These are phyloP conservation scores for Gymnocephalus cernua DNA, from an alignment of 2,113 vertebrate genomes.

Conservation along the genomic window DNA sequence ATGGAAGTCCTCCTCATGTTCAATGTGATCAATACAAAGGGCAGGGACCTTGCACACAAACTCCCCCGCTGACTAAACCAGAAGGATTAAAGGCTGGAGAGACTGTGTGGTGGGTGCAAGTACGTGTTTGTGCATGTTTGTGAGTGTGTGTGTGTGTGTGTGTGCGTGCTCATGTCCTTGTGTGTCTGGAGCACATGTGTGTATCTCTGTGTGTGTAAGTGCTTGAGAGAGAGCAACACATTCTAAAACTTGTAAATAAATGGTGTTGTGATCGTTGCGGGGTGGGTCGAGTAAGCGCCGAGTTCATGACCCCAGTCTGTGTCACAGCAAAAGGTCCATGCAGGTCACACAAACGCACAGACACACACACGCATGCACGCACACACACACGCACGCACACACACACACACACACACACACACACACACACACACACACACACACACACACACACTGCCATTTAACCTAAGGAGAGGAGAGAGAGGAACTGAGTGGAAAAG, in stretches of 20 bases:
- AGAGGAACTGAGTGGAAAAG: constrained; percentile 34
- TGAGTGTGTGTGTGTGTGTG: constrained; percentile 28
- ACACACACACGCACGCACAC: constrained; percentile 28
- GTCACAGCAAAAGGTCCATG: constrained; percentile 63
- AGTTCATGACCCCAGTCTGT: constrained; percentile 75
- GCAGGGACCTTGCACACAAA: constrained; percentile 75
- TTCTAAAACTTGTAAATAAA: constrained; percentile 73
- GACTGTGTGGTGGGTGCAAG: constrained; percentile 52
- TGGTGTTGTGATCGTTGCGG: constrained; percentile 47
- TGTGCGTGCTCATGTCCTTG: constrained; percentile 44
- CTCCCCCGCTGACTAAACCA: constrained; percentile 68
- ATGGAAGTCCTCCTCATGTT: constrained; percentile 69
- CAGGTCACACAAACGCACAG: constrained; percentile 56
- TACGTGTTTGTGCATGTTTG: constrained; percentile 49
- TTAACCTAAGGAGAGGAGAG: constrained; percentile 57
- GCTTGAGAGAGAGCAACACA: constrained; percentile 32
- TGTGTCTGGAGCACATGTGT: constrained; percentile 38
- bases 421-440: constrained; percentile 8
- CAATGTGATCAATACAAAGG: constrained; percentile 80
- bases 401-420: constrained; percentile 30
- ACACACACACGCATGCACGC: constrained; percentile 19
- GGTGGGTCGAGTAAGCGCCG: constrained; percentile 45
- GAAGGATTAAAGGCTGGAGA: constrained; percentile 71
- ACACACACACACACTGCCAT: constrained; percentile 41
- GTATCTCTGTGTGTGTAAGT: constrained; percentile 26